These are phyloP conservation scores for Pangasius krempfi DNA, from an alignment of 2,797 vertebrate species.

Conservation along the genomic window DNA sequence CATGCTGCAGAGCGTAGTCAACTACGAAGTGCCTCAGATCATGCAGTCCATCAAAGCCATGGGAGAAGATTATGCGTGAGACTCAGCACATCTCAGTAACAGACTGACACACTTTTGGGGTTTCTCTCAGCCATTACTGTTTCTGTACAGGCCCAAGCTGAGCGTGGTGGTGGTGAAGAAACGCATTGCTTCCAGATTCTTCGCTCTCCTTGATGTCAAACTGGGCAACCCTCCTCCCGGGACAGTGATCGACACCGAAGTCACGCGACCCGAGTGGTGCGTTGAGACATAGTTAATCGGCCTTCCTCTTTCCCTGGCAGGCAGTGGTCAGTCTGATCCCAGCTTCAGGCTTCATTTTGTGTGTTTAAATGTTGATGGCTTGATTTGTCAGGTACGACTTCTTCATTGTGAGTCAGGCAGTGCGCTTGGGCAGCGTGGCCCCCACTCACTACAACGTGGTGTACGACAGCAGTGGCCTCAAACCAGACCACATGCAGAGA, in stretches of 20 bases:
- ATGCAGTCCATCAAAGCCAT: conserved; percentile 84
- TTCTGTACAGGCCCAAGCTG: conserved; percentile 81
- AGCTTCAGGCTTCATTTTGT: not conserved
- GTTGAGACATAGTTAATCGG: not conserved
- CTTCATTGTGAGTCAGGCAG: conserved; percentile 90
- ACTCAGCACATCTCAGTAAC: not conserved
- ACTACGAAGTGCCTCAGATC: conserved; percentile 89
- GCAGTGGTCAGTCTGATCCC: not conserved
- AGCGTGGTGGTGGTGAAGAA: conserved; percentile 96
- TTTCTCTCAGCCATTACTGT: not conserved
- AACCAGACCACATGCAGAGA: conserved; percentile 93
- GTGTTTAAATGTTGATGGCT: not conserved
- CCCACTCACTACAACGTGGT: conserved; percentile 96
- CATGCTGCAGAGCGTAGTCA: conserved; percentile 86
- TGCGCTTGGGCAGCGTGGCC: conserved; percentile 81
- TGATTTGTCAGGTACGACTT: conserved; percentile 87
- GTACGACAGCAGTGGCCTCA: conserved; percentile 89
- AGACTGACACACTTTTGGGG: not conserved
- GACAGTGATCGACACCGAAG: conserved; percentile 86
- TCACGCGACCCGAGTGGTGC: conserved; percentile 93
- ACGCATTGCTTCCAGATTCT: conserved; percentile 84
- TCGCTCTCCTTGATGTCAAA: conserved; percentile 72
- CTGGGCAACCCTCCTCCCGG: conserved; percentile 89
- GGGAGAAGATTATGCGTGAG: conserved; percentile 84
- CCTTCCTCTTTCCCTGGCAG: not conserved